Evolutionary conservation across 2,113 vertebrate genomes (phyloP), one percentile per base, ranked within the genome.

Genomic region (Corythornis madagascariensis): DNA sequence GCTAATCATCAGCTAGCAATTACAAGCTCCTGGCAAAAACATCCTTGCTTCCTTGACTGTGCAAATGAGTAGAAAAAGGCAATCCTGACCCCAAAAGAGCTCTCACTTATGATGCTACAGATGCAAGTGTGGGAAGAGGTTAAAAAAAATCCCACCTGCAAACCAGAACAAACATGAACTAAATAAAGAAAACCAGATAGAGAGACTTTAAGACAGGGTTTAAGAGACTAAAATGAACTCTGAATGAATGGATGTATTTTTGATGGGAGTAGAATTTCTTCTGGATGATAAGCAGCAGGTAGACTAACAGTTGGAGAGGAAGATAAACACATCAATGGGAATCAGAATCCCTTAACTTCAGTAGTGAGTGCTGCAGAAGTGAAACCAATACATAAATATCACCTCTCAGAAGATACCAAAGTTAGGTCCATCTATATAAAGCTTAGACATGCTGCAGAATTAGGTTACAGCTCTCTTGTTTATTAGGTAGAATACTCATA

Each of bases 61-160:
- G 89, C 86, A 71, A 89, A 61, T 56, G 84, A 88, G 56, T 8
- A 75, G 79, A 95, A 94, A 94, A 90, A 92, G 71, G 45, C 60
- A 77, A 86, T 55, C 43, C 56, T 24, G 21, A 52, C 33, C 20
- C 20, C 84, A 45, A 55, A 76, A 26, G 60, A 88, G 86, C 40
- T 80, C 82, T 80, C 60, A 6, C 26, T 61, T 21, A n/a, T 53
- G n/a, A 72, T 8, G 0, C 13, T 35, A 20, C 26, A 70, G 66
- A 80, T 33, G 17, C 42, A 59, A 80, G 35, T 28, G 19, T 48
- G 45, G 75, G 65, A 88, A 64, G 64, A 83, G 43, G 60, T 21
- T 25, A 67, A 42, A 1, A 43, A 43, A 29, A 16, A 29, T 25
- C 6, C 28, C 22, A 35, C 16, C 29, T 47, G 21, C 28, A 35